phyloP scores from a whole-genome alignment of 2,888 invertebrate species.

The Aleiodes testaceus region DNA sequence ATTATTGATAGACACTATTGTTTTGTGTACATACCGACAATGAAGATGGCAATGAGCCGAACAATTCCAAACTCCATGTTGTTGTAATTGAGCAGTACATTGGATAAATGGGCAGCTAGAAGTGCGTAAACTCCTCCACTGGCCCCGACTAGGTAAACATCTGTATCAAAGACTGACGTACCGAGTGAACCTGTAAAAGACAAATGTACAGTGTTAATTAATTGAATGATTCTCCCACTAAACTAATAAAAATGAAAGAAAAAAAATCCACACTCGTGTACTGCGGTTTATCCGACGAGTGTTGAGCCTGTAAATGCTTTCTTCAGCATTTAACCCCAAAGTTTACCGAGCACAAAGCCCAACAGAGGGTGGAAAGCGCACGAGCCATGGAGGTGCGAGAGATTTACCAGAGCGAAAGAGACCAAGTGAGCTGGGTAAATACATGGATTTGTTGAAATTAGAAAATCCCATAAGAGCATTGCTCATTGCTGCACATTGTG shows the following conservation, averaged over 20 bases:
- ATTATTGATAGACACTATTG: neutral
- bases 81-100: conserved; percentile 94
- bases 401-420: conserved; percentile 4
- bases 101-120: conserved; percentile 95
- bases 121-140: conserved; percentile 98
- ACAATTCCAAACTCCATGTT: conserved; percentile 96
- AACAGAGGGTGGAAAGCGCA: conserved; percentile 1
- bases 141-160: conserved; percentile 96
- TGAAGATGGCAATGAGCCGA: conserved; percentile 90
- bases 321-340: too few relatives aligned
- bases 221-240: too few relatives aligned
- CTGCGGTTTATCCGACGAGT: too few relatives aligned
- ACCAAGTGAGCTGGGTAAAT: conserved; percentile 3
- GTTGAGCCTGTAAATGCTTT: too few relatives aligned
- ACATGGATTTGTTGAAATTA: conserved; percentile 10
- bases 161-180: conserved; percentile 94
- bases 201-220: too few relatives aligned
- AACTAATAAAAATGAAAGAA: too few relatives aligned
- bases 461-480: neutral
- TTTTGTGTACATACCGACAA: conserved; percentile 82
- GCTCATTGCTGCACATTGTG: conserved; percentile 9
- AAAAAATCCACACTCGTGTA: too few relatives aligned
- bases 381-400: neutral
- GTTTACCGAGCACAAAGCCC: too few relatives aligned
- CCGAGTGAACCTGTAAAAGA: conserved; percentile 78